These are phyloP conservation scores for Asobara japonica DNA, from an alignment of 1,140 invertebrate genomes.

Conservation along the genomic window DNA sequence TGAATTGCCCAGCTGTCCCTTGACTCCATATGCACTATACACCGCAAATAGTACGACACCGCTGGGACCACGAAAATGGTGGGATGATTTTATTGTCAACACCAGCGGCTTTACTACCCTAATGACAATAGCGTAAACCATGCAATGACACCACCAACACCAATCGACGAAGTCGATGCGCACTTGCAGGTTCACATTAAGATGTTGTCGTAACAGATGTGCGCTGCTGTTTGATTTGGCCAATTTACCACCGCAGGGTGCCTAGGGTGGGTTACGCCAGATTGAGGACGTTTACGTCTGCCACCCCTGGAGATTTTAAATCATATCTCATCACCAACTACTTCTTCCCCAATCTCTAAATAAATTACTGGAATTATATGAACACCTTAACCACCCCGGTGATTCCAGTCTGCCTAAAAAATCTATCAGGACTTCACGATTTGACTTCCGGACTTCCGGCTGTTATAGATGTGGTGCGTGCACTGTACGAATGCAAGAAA, in stretches of 20 bases:
- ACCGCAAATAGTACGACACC: neutral
- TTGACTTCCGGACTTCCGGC: too few species aligned
- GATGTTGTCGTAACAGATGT: constrained; percentile 41
- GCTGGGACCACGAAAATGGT: constrained; percentile 29
- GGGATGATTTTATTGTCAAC: constrained; percentile 48
- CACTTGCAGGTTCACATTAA: constrained; percentile 25
- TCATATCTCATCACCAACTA: neutral
- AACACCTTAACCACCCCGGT: too few species aligned
- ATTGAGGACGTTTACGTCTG: constrained; percentile 19
- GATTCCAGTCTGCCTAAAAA: too few species aligned
- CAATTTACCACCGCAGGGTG: constrained; percentile 46
- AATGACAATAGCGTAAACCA: constrained; percentile 10
- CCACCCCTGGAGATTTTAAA: constrained; percentile 10
- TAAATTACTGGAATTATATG: too few species aligned
- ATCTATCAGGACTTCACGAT: too few species aligned
- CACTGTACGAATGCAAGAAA: too few species aligned
- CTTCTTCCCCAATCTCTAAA: neutral
- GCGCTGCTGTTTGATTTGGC: constrained; percentile 42
- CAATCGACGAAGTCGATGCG: neutral
- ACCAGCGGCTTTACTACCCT: constrained; percentile 21
- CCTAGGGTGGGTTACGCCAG: constrained; percentile 21
- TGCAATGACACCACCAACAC: neutral
- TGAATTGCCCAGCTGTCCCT: neutral
- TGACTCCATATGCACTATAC: neutral
- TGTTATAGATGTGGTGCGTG: too few species aligned